phyloP scores from a whole-genome alignment of 1,140 invertebrate species.

The Nasonia vitripennis region DNA sequence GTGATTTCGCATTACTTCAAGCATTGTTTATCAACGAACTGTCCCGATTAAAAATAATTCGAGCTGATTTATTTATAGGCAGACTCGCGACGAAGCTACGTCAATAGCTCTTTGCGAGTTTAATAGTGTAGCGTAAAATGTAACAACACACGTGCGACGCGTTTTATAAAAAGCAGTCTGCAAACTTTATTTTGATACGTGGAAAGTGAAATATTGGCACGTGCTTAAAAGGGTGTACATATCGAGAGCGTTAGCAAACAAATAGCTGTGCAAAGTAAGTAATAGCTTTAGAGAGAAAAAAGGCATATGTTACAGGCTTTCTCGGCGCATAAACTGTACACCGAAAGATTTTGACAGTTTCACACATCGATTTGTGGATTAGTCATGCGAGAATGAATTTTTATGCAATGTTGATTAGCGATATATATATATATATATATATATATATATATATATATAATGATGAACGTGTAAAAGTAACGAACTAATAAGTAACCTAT shows the following conservation, averaged over 20 bases:
- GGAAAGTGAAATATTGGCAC: conserved; percentile 3
- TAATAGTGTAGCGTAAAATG: background rate
- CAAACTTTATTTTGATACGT: conserved; percentile 4
- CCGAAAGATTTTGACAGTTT: background rate
- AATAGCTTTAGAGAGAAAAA: background rate
- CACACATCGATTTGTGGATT: background rate
- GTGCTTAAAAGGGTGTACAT: background rate
- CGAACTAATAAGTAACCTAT: too few relatives aligned
- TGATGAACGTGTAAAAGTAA: too few relatives aligned
- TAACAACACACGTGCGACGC: background rate
- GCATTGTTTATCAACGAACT: too few relatives aligned
- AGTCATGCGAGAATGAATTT: too few relatives aligned
- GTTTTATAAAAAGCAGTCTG: background rate
- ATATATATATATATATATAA: too few relatives aligned
- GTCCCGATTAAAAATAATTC: too few relatives aligned
- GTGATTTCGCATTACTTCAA: too few relatives aligned
- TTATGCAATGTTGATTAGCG: too few relatives aligned
- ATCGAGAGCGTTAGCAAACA: background rate
- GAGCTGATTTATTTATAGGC: too few relatives aligned
- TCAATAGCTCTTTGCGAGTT: conserved; percentile 7
- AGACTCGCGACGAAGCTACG: too few relatives aligned
- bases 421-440: too few relatives aligned
- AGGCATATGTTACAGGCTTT: background rate
- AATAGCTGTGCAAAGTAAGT: background rate
- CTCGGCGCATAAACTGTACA: background rate